Conservation (phyloP, 2,113 vertebrate species). For the Rhinolophus sinicus region DNA sequence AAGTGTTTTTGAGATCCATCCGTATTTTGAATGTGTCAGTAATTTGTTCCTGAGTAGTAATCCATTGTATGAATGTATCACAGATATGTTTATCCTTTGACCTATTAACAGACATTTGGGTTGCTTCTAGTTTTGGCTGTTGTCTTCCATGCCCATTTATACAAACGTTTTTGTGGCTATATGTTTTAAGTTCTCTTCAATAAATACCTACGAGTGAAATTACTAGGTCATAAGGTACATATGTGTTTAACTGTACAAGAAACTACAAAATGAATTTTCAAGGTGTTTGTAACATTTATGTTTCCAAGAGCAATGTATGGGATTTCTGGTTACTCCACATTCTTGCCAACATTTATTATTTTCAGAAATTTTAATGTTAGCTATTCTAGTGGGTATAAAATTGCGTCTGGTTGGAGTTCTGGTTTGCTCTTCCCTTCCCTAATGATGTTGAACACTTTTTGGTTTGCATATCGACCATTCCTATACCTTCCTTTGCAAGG, state of each 20-base stretch:
- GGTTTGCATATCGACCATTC: neutral
- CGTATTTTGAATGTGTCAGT: neutral
- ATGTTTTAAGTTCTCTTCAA: constrained; percentile 1
- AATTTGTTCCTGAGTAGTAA: constrained; percentile 1
- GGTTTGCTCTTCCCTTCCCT: neutral
- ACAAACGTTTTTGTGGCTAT: neutral
- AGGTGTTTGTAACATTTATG: neutral
- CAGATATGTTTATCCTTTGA: neutral
- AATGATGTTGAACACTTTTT: neutral
- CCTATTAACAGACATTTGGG: neutral
- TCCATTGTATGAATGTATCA: neutral
- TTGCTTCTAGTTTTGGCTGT: neutral
- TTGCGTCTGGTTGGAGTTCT: neutral
- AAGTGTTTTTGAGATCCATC: neutral
- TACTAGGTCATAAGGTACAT: neutral
- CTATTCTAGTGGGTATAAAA: neutral
- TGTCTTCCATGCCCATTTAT: neutral
- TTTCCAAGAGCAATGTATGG: neutral
- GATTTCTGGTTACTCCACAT: neutral
- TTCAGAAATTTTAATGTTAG: constrained; percentile 22
- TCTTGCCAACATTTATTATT: neutral
- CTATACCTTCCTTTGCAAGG: neutral
- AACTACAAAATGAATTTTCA: neutral
- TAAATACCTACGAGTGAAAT: neutral
- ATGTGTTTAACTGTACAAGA: constrained; percentile 24